These are phyloP conservation scores for Pygoscelis antarcticus DNA, from an alignment of 2,113 vertebrate species.

Conservation along the genomic window DNA sequence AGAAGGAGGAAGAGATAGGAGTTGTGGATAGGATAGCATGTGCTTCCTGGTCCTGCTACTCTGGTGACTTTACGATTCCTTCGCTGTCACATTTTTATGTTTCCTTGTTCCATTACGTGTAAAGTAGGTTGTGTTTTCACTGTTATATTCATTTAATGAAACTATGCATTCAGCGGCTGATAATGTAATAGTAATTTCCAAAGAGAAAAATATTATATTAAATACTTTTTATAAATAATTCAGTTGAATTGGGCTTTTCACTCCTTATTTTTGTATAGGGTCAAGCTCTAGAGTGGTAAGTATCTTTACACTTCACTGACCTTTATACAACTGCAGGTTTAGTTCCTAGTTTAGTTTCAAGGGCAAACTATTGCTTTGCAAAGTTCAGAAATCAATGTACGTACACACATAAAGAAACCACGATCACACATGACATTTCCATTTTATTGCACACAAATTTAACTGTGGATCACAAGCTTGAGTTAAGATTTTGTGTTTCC, in stretches of 20 bases:
- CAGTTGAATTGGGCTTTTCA: background rate
- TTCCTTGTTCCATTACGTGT: background rate
- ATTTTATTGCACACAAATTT: background rate
- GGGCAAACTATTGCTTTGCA: conserved; percentile 19
- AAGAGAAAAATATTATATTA: background rate
- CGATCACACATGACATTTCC: background rate
- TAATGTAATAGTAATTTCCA: background rate
- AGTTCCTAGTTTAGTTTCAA: conserved; percentile 13
- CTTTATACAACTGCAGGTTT: background rate
- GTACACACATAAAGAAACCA: background rate
- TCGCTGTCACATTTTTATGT: background rate
- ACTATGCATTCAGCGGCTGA: background rate
- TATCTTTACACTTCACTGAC: background rate
- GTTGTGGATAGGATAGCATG: background rate
- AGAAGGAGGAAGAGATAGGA: background rate
- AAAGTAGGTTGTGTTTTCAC: background rate
- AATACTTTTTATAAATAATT: background rate
- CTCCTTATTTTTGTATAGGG: background rate
- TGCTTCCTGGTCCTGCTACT: background rate
- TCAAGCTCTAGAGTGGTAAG: background rate
- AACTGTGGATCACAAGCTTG: background rate
- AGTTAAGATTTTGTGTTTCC: background rate
- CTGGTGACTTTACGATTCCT: background rate
- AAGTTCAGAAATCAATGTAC: conserved; percentile 25
- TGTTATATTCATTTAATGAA: background rate